Base-by-base conservation (phyloP, 2,888 invertebrate genomes). In the Thumatha senex region DNA sequence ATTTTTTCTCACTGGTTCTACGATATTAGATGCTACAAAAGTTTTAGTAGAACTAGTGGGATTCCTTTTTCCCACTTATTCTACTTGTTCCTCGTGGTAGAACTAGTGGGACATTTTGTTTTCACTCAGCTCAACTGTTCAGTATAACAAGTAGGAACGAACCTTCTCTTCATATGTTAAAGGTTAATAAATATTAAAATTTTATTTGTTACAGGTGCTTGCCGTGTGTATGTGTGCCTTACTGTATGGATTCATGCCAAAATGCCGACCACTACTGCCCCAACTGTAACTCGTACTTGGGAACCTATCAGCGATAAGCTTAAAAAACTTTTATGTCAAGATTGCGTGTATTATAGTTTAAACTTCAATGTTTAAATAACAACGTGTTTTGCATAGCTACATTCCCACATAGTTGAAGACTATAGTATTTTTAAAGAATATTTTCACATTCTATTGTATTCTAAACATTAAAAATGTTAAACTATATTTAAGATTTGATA, bases 181-280 rank as follows among this genome's bases (percentile, higher is more conserved):
- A n/a, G n/a, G n/a, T n/a, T n/a, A n/a, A n/a, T n/a, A n/a, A 24
- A 24, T 24, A 24, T 18, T 2, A 31, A 1, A 29, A 8, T 38
- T 34, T 44, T 9, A 12, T 36, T 63, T 61, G 56, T 80, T 81
- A 40, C 73, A 92, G 92, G 34, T 90, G 84, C 61, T 93, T 92
- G 92, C 92, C 92, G 0, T 93, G 92, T 50, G 88, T 88, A 4
- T 90, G 90, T 48, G 51, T 93, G 8, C 93, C 93, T 0, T 93
- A 93, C 61, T 93, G 92, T 63, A 78, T 91, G 73, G 86, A 92
- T 47, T 84, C 90, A 15, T 93, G 93, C 63, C 86, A 89, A 58
- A 92, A 84, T 57, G 84, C 87, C 13, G 87, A 92, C 48, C 93
- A 93, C 67, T 93, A 92, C 56, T 93, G 93, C 63, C 92, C 93